These are phyloP conservation scores for Corella eumyota DNA, from an alignment of 23 tunicate species.

Conservation along the genomic window DNA sequence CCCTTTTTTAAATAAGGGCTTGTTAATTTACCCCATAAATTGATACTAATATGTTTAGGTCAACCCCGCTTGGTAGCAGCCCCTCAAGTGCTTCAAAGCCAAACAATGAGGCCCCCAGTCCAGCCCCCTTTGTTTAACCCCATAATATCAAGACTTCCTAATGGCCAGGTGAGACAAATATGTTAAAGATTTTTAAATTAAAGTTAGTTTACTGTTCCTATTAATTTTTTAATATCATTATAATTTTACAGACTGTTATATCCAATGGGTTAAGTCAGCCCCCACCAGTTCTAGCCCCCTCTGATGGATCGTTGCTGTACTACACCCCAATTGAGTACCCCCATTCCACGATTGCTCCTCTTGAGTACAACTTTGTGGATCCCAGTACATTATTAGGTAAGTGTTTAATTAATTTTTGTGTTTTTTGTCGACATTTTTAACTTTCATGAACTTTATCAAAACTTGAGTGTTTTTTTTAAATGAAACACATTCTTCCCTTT, in stretches of 20 bases:
- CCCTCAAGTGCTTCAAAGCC: slow-evolving; percentile 43
- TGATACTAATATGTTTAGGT: no score
- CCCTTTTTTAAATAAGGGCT: no score
- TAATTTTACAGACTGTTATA: slow-evolving; percentile 43
- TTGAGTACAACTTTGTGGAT: slow-evolving; percentile 39
- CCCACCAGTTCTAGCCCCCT: slow-evolving; percentile 59
- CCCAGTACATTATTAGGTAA: slow-evolving; percentile 41
- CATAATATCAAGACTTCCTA: slow-evolving; percentile 78
- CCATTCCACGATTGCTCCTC: slow-evolving; percentile 33
- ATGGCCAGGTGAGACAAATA: slow-evolving; percentile 58
- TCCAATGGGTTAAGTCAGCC: slow-evolving; percentile 61
- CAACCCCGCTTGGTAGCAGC: slow-evolving; percentile 35
- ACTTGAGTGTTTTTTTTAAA: no score
- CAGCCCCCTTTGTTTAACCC: slow-evolving; percentile 64
- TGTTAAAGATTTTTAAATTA: neutral
- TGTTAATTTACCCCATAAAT: no score
- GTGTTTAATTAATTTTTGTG: no score
- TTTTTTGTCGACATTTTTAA: no score
- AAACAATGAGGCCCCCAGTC: slow-evolving; percentile 57
- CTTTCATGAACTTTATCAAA: no score
- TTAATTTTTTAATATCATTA: neutral
- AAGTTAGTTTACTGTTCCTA: neutral
- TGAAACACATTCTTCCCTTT: no score
- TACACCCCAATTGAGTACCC: slow-evolving; percentile 68
- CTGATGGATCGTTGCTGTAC: slow-evolving; percentile 44